Conservation (phyloP, 2,888 invertebrate genomes). For the Heliconius aoede region DNA sequence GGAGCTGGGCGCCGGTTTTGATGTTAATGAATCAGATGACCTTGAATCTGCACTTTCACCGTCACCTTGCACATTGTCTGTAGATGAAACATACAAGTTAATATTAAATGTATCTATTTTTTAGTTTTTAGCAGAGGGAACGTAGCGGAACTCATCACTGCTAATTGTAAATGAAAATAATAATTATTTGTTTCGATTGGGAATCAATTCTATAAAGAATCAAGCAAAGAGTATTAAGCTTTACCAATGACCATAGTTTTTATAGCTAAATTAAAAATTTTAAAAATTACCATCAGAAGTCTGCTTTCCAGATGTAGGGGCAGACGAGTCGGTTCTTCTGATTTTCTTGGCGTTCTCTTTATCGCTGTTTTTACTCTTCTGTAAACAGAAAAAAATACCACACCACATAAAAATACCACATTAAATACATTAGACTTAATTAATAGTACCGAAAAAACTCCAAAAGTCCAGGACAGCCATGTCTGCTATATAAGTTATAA, state of each 20-base stretch:
- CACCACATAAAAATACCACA: too few species aligned
- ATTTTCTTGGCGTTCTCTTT: constrained; percentile 72
- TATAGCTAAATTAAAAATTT: not conserved
- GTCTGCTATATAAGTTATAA: too few species aligned
- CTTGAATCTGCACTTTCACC: constrained; percentile 74
- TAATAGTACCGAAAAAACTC: too few species aligned
- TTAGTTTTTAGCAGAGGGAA: not conserved
- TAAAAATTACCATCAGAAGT: constrained; percentile 71
- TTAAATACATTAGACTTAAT: too few species aligned
- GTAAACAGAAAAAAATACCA: constrained; percentile 49
- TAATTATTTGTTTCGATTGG: not conserved
- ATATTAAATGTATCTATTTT: too few species aligned
- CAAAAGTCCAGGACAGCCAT: too few species aligned
- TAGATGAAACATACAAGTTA: not conserved
- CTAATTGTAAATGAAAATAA: not conserved
- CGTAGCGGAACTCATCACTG: too few species aligned
- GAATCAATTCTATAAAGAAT: too few species aligned
- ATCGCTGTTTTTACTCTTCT: constrained; percentile 76
- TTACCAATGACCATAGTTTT: too few species aligned
- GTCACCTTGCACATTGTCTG: constrained; percentile 68
- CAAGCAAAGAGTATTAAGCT: too few species aligned
- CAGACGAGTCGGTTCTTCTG: constrained; percentile 73
- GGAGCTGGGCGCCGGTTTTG: constrained; percentile 76
- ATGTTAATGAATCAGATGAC: constrained; percentile 73
- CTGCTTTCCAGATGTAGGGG: constrained; percentile 77